phyloP scores from a whole-genome alignment of 2,113 vertebrate species.

The Thymallus thymallus region DNA sequence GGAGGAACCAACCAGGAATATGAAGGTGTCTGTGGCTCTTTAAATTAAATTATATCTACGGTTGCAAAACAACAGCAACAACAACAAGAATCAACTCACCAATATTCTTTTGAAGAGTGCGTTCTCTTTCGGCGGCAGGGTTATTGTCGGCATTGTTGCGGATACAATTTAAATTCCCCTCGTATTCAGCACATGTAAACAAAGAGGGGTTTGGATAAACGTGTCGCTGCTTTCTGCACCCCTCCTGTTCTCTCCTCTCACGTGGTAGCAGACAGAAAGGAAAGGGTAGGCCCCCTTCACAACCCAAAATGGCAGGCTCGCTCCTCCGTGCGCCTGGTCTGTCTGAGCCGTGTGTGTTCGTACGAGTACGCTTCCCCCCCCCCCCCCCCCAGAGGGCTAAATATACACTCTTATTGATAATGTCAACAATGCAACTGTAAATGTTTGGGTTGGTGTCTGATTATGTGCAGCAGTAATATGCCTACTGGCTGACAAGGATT shows the following conservation, averaged over 20 bases:
- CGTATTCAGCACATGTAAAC: conserved; percentile 77
- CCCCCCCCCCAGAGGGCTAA: no score
- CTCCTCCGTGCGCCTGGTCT: conserved; percentile 71
- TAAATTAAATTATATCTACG: background rate
- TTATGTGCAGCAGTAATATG: no score
- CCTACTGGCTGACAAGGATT: no score
- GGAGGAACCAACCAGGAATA: background rate
- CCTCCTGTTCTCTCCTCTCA: conserved; percentile 70
- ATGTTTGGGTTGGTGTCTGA: no score
- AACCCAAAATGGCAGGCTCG: conserved; percentile 78
- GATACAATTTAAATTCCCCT: conserved; percentile 41
- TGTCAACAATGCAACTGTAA: no score
- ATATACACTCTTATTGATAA: no score
- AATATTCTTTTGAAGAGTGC: conserved; percentile 95
- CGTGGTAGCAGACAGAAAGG: conserved; percentile 76
- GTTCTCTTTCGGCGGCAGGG: conserved; percentile 94
- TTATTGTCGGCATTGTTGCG: conserved; percentile 89
- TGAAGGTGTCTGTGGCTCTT: background rate
- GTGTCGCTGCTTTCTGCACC: conserved; percentile 49
- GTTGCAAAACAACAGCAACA: background rate
- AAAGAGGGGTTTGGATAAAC: conserved; percentile 55
- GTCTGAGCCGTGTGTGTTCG: background rate
- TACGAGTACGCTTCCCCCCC: background rate
- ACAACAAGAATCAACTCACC: conserved; percentile 74
- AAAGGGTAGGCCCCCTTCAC: background rate